These are phyloP conservation scores for Pyrgilauda ruficollis DNA, from an alignment of 2,113 vertebrate genomes.

Conservation along the genomic window DNA sequence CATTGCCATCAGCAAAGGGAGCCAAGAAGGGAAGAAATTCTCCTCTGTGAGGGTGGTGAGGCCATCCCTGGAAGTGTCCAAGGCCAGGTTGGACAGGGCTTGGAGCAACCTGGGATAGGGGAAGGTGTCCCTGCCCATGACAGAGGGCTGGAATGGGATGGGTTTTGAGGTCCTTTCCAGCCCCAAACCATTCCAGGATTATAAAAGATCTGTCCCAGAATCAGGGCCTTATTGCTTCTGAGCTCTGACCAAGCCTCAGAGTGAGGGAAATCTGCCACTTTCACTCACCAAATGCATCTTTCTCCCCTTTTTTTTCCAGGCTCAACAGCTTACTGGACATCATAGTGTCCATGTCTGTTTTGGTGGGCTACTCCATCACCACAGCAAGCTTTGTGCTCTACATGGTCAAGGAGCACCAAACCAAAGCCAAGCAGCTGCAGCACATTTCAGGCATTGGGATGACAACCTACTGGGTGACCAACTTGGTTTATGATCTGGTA, in stretches of 20 bases:
- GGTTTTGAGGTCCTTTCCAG: neutral
- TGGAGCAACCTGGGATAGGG: neutral
- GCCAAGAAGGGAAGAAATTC: neutral
- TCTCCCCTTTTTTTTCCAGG: slow-evolving; percentile 63
- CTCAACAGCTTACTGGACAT: slow-evolving; percentile 85
- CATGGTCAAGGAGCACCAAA: slow-evolving; percentile 89
- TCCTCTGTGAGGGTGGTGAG: neutral
- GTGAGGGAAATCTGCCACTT: neutral
- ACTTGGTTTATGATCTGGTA: slow-evolving; percentile 96
- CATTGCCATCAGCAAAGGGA: neutral
- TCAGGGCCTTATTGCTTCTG: neutral
- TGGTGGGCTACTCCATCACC: slow-evolving; percentile 92
- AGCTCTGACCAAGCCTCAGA: slow-evolving; percentile 4
- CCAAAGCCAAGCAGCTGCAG: slow-evolving; percentile 89
- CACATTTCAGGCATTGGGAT: slow-evolving; percentile 92
- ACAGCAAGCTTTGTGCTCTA: slow-evolving; percentile 92
- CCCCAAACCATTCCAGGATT: neutral
- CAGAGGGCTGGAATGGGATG: neutral
- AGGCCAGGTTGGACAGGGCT: accelerated
- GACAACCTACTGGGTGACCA: slow-evolving; percentile 89
- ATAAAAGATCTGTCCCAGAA: neutral
- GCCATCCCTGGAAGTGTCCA: neutral
- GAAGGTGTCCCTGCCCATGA: neutral
- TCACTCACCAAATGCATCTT: neutral
- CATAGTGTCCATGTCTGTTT: slow-evolving; percentile 86